Evolutionary conservation across 2,797 vertebrate species (phyloP), one percentile per base, ranked within the genome.

Genomic region (Enoplosus armatus): DNA sequence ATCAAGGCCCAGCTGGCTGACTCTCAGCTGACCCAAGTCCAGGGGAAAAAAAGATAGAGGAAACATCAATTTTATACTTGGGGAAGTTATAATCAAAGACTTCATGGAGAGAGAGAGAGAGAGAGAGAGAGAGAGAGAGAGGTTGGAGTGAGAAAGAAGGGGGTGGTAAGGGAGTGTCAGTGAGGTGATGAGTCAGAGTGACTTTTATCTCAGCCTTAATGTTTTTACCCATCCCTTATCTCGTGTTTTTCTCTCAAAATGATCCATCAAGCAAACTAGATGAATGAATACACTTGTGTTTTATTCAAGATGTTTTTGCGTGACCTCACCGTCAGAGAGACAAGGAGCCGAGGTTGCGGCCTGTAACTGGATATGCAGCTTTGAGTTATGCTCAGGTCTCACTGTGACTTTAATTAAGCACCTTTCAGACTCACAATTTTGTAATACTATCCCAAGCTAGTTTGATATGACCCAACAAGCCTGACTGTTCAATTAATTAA

Each of bases 401-500:
- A 64, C 62, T 31, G 5, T 66, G 59, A 76, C 62, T 83, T 85
- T 76, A 82, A 90, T 87, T 84, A 88, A 75, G 73, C 76, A 87
- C 83, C 60, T 80, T 85, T 87, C 81, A 80, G 65, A 67, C 78
- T 85, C 75, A 51, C 66, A 78, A 54, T 86, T 78, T 80, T 78
- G 55, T 81, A 81, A 77, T 55, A 72, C 58, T 58, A 71, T 79
- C 83, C 72, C 53, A 56, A 76, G 66, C 79, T 91, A 78, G 85
- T 92, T 92, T 80, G 68, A 90, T 85, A 66, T 69, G 75, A 86
- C 77, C 85, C 51, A 35, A 73, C 82, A 89, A 86, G 85, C 78
- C 71, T 80, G 75, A 37, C 70, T 73, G 39, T 87, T 88, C 67
- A 83, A 84, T 90, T 91, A 92, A 93, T 94, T 90, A 90, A 89